A percentile compares a stretch with the other conserved stretches of the same genome.
These are phyloP conservation scores for Drosophila emarginata DNA, from an alignment of 2,888 invertebrate species.

Conservation along the genomic window DNA sequence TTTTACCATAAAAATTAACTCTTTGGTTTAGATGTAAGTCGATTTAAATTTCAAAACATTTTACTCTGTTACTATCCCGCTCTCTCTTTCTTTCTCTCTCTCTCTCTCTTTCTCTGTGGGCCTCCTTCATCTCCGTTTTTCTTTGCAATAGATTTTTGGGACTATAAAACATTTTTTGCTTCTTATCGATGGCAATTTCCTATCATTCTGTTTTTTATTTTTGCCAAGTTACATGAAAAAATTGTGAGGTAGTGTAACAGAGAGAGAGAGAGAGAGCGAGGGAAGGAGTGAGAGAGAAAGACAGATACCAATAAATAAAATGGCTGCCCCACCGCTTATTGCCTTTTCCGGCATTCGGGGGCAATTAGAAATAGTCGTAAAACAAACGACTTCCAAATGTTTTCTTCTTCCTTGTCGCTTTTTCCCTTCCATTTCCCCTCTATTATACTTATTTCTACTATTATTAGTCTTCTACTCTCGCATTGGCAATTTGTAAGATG, in stretches of 20 bases:
- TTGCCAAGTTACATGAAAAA: neutral
- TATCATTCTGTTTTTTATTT: constrained; percentile 17
- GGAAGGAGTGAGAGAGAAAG: neutral
- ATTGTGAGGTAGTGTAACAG: neutral
- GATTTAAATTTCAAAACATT: no score
- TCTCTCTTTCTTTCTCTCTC: neutral
- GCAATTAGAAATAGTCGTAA: constrained; percentile 70
- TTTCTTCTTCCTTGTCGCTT: neutral
- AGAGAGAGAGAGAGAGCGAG: neutral
- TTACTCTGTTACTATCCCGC: no score
- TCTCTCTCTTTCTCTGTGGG: neutral
- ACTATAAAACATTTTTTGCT: constrained; percentile 37
- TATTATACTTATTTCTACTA: neutral
- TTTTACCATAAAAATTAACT: no score
- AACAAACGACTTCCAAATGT: constrained; percentile 51
- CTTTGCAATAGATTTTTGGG: constrained; percentile 1
- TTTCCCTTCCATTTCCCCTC: neutral
- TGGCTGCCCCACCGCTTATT: neutral
- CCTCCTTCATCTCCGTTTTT: neutral
- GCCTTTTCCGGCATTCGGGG: constrained; percentile 4
- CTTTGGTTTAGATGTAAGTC: no score
- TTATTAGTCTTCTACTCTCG: neutral
- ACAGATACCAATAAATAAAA: constrained; percentile 11
- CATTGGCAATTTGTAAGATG: no score
- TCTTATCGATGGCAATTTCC: constrained; percentile 66